Evolutionary conservation across 2,888 invertebrate species (phyloP).

Genomic region (Caradrina clavipalpis): DNA sequence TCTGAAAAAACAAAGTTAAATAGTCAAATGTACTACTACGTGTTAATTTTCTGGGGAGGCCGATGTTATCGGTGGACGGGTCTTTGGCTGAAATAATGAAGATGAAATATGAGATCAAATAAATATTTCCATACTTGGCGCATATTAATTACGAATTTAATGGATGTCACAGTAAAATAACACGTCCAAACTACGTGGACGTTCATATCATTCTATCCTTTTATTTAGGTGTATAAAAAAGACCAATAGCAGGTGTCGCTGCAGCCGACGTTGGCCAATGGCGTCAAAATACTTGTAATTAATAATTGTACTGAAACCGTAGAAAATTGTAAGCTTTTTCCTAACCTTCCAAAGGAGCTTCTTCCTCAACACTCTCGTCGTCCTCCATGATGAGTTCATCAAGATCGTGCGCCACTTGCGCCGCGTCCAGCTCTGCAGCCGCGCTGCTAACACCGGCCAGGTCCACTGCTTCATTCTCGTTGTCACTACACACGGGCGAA

Average conservation of each 20-base stretch:
- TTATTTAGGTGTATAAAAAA: background rate
- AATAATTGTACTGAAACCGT: too few relatives aligned
- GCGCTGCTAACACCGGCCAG: constrained; percentile 55
- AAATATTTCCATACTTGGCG: too few relatives aligned
- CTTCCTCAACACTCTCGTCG: constrained; percentile 80
- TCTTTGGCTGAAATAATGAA: too few relatives aligned
- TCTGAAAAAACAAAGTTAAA: constrained; percentile 65
- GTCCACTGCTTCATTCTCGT: constrained; percentile 75
- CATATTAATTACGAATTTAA: background rate
- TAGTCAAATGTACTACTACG: background rate
- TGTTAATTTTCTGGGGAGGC: too few relatives aligned
- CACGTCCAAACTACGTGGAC: background rate
- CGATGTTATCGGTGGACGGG: too few relatives aligned
- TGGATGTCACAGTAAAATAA: background rate
- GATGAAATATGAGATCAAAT: too few relatives aligned
- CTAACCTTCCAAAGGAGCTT: constrained; percentile 75
- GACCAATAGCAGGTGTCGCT: background rate
- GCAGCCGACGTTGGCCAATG: background rate
- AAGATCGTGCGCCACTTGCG: constrained; percentile 81
- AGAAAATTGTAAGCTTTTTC: background rate
- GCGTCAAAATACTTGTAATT: too few relatives aligned
- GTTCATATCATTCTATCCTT: background rate
- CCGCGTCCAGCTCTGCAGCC: constrained; percentile 73
- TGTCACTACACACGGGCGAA: constrained; percentile 92
- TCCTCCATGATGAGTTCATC: constrained; percentile 87